Evolutionary conservation across 2,888 invertebrate species (phyloP).

Genomic region (Eupelmus urozonus): DNA sequence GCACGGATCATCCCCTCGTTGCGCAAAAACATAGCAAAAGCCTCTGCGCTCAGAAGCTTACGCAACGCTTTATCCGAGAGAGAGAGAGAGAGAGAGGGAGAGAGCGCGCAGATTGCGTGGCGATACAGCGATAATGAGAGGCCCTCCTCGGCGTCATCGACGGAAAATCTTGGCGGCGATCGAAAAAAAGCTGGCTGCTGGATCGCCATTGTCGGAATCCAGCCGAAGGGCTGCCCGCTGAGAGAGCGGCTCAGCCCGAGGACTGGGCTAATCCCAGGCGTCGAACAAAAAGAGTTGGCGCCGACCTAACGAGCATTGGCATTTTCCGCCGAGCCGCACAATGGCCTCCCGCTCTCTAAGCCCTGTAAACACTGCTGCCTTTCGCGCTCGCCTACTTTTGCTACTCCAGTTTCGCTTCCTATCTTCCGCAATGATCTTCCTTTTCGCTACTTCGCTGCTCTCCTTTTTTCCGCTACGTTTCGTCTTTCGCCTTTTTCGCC

Average conservation of each 20-base stretch:
- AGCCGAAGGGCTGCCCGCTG: too few relatives aligned
- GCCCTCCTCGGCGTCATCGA: not conserved
- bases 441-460: conserved; percentile 38
- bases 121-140: conserved; percentile 5
- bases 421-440: conserved; percentile 19
- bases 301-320: conserved; percentile 67
- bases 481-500: conserved; percentile 30
- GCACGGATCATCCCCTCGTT: not conserved
- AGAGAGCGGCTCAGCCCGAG: not conserved
- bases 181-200: not conserved
- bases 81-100: not conserved
- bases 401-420: conserved; percentile 49
- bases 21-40: not conserved
- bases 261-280: conserved; percentile 68
- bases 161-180: conserved; percentile 5
- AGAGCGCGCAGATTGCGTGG: not conserved
- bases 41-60: not conserved
- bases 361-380: conserved; percentile 70
- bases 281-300: conserved; percentile 75
- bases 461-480: conserved; percentile 51
- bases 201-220: not conserved
- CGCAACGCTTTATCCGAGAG: not conserved
- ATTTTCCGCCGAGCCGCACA: conserved; percentile 59
- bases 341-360: conserved; percentile 61
- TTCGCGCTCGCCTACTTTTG: conserved; percentile 16